Evolutionary conservation across 2,797 vertebrate species (phyloP), one percentile per base, ranked within the genome.

Genomic region (Acrossocheilus wenchowensis): DNA sequence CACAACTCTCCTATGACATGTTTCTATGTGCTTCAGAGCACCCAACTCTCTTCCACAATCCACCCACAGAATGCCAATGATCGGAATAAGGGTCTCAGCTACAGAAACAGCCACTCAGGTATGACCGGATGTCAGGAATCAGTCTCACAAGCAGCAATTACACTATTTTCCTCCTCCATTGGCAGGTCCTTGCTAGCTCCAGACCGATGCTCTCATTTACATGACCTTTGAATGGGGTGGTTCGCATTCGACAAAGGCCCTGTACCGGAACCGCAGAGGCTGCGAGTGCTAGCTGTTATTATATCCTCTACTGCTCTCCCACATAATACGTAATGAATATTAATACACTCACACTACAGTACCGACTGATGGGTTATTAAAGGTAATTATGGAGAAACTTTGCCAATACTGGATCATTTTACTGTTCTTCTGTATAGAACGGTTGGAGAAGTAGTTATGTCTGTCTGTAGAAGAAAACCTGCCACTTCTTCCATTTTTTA

Each of bases 51-150:
- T 89, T 85, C 90, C 89, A 87, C 90, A 89, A 86, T 91, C 91
- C 91, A 91, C 92, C 92, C 93, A 90, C 92, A 90, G 94, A 94
- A 95, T 95, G 93, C 93, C 93, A 94, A 94, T 94, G 93, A 93
- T 90, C 41, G 78, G 87, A 73, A 81, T 50, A 80, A 89, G 60
- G 93, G 92, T 91, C 88, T 93, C 89, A 83, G 50, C 87, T 93
- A 87, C 90, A 91, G 87, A 62, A 90, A 90, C 90, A 90, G 88
- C 92, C 92, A 93, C 89, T 94, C 93, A 94, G 95, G 94, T 95
- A 94, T 95, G 95, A 95, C 93, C 90, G 21, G 86, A 91, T 95
- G 95, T 95, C 95, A 94, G 92, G 87, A 91, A 93, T 92, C 89
- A 91, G 90, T 90, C 92, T 94, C 93, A 90, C 90, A 90, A 91